phyloP scores from a whole-genome alignment of 2,888 invertebrate genomes.

The Orthonevra nobilis region DNA sequence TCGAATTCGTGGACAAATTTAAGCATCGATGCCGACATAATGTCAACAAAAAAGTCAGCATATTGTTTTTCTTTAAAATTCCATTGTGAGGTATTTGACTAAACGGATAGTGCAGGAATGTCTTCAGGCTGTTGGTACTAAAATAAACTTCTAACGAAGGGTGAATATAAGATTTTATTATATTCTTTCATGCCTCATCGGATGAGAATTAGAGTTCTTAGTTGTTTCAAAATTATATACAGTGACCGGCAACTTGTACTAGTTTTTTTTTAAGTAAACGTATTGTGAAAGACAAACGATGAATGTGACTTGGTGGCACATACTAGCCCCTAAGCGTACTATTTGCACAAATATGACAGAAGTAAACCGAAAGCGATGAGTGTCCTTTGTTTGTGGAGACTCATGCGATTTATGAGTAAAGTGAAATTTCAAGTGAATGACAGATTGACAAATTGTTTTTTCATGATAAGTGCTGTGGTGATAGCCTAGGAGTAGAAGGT shows the following conservation, averaged over 20 bases:
- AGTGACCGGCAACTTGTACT: conserved; percentile 10
- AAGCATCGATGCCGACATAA: conserved; percentile 30
- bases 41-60: conserved; percentile 12
- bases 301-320: conserved; percentile 27
- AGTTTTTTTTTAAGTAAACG: too few relatives aligned
- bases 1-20: conserved; percentile 22
- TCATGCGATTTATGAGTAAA: conserved; percentile 48
- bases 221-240: conserved; percentile 9
- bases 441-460: conserved; percentile 66
- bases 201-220: conserved; percentile 6
- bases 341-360: conserved; percentile 54
- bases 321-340: conserved; percentile 18
- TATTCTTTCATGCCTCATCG: conserved; percentile 9
- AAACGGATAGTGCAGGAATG: too few relatives aligned
- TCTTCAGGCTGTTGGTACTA: conserved; percentile 14
- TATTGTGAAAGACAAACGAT: conserved; percentile 42
- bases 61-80: conserved; percentile 25
- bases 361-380: conserved; percentile 38
- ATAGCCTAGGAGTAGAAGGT: conserved; percentile 6
- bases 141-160: conserved; percentile 28
- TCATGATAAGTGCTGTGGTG: conserved; percentile 52
- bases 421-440: conserved; percentile 59
- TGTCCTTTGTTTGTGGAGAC: conserved; percentile 43
- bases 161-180: conserved; percentile 7
- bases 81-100: conserved; percentile 26